These are phyloP conservation scores for Crocodylus rhombifer DNA, from an alignment of 2,797 vertebrate species.

Conservation along the genomic window DNA sequence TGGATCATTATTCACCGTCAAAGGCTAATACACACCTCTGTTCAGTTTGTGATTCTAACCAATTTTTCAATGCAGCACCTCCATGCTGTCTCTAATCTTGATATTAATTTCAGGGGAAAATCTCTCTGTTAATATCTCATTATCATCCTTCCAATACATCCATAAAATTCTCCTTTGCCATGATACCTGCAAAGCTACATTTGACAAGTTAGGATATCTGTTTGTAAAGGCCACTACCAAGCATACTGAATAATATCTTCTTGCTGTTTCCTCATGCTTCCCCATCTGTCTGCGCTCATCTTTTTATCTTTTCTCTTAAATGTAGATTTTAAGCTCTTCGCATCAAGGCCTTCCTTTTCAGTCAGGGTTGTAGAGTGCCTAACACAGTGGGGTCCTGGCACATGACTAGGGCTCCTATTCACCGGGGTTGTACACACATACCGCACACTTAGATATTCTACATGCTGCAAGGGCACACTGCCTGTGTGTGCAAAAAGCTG, in stretches of 20 bases:
- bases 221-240: background rate
- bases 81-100: background rate
- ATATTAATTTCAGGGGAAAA: slow-evolving; percentile 30
- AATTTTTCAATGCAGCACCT: background rate
- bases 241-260: background rate
- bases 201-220: too few species aligned
- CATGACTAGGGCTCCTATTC: too few species aligned
- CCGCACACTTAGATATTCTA: too few species aligned
- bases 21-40: too few species aligned
- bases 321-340: too few species aligned
- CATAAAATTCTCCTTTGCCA: slow-evolving; percentile 17
- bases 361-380: too few species aligned
- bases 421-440: too few species aligned
- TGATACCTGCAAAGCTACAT: background rate
- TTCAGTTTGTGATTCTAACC: background rate
- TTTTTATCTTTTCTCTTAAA: background rate
- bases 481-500: too few species aligned
- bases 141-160: background rate
- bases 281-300: background rate
- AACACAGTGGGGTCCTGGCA: too few species aligned
- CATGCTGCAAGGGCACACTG: too few species aligned
- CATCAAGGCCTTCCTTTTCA: too few species aligned
- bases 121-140: background rate
- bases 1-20: too few species aligned
- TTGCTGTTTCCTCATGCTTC: background rate